Evolutionary conservation across 2,113 vertebrate species (phyloP).

Genomic region (Smithornis capensis): DNA sequence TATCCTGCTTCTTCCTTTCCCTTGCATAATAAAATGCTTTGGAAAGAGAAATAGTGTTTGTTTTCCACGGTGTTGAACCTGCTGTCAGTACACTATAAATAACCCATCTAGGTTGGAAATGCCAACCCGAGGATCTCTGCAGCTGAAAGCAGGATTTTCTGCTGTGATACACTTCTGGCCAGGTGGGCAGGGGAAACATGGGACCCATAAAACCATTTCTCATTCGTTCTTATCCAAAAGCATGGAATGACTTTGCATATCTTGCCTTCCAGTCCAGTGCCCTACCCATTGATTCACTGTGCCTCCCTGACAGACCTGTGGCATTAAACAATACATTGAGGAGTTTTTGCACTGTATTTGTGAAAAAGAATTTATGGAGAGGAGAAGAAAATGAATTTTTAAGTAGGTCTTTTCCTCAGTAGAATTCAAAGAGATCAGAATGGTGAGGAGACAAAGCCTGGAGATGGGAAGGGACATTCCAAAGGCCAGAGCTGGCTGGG

Average conservation of each 20-base stretch:
- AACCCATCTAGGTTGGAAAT: not conserved
- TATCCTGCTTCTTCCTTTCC: not conserved
- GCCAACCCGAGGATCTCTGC: not conserved
- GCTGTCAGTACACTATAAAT: not conserved
- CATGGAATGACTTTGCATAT: not conserved
- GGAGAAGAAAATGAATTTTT: not conserved
- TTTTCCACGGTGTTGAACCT: not conserved
- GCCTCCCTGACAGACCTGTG: not conserved
- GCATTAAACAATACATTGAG: not conserved
- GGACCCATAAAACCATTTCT: not conserved
- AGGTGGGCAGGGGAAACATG: not conserved
- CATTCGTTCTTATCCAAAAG: not conserved
- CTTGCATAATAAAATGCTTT: not conserved
- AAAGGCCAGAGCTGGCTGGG: not conserved
- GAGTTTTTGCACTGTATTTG: not conserved
- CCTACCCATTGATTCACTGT: fast-evolving
- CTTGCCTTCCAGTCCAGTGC: not conserved
- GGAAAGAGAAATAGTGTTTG: not conserved
- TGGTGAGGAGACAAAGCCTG: not conserved
- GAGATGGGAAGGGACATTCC: not conserved
- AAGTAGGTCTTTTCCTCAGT: not conserved
- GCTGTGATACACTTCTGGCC: not conserved
- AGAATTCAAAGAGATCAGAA: not conserved
- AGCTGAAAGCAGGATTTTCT: not conserved
- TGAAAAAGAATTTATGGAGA: not conserved